Base-by-base conservation (phyloP, 2,888 invertebrate species). In the Tenthredo livida region DNA sequence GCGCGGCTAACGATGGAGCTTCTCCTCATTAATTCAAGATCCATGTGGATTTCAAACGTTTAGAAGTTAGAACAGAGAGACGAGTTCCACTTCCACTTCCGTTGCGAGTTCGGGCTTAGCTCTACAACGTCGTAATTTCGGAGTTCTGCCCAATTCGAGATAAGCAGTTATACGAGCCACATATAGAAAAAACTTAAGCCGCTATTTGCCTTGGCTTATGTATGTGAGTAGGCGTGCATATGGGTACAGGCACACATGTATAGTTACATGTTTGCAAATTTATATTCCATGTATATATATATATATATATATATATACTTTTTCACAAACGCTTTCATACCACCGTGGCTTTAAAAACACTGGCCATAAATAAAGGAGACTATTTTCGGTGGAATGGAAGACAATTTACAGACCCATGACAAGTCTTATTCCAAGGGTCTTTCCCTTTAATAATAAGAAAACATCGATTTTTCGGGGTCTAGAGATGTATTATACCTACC, bases 101-200 rank as follows among this genome's bases (percentile, higher is more conserved):
- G 29, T 67, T 25, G 17, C 33, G 33, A 72, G 37, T 72, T 72
- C 43, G 40, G 12, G n/a, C 5, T 40, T 72, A 40, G n/a, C 72
- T 40, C 21, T 3, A 43, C n/a, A 73, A 5, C 72, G 43, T 43
- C 72, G 72, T 25, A 43, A 73, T 43, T n/a, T 67, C 25, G 67
- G 17, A 67, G 33, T 67, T 67, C 17, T 67, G 33, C 12, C 33
- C 67, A 67, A 67, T 67, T 17, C 67, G 33, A 67, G 67, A 67
- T 67, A 67, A 67, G 67, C 67, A 17, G 67, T 67, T 67, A 67
- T 67, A 67, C 67, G 67, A 33, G 67, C 67, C 4, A 67, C 4
- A 67, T 33, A 5, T 33, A 67, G 33, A 67, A 67, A 67, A 47
- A 67, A 67, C 67, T 67, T 67, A 67, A 67, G 67, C 43, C 73